Base-by-base conservation (phyloP, 2,797 vertebrate genomes). In the Streptopelia turtur region DNA sequence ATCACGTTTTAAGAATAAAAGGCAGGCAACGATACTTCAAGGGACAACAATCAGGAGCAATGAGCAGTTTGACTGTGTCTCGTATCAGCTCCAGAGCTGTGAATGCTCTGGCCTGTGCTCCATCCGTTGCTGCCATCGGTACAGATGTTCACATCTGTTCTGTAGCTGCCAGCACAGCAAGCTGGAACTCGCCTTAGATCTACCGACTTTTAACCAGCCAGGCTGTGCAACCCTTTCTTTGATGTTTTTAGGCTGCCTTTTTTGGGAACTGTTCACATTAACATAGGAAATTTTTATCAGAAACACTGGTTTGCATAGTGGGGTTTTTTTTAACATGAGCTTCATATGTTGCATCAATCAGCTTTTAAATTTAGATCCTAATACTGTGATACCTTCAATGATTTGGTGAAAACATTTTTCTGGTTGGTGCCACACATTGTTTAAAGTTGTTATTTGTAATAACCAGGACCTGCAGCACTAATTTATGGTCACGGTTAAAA, bases 401-500 rank as follows among this genome's bases (percentile, higher is more conserved):
- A 76, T 49, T 37, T 50, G 52, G 56, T 64, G 77, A 80, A 92
- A 87, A 75, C 27, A 6, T 75, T 83, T 57, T 90, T 83, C 83
- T 87, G 31, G 27, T 71, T 90, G 64, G 68, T 95, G 90, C 91
- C 88, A 85, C 70, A 52, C 68, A 5, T 68, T 75, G 30, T 82
- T 95, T 90, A 61, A 94, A 77, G 90, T 69, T 94, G 75, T 83
- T 84, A 52, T 93, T 93, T 95, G 33, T 89, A 90, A 80, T 82
- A 82, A 89, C 53, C 71, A 78, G 83, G 78, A 95, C 81, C 83
- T 84, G 61, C 28, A 81, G 35, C 69, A 93, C 55, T 86, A 63
- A 94, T 90, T 89, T 77, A 75, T 55, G 41, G 76, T 90, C 52
- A 4, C 61, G 78, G 68, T 89, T 95, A 89, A 94, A 90, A 94